A percentile compares a stretch with the other conserved stretches of the same genome.
phyloP scores from a whole-genome alignment of 2,113 vertebrate species.

The Dicaeum eximium region DNA sequence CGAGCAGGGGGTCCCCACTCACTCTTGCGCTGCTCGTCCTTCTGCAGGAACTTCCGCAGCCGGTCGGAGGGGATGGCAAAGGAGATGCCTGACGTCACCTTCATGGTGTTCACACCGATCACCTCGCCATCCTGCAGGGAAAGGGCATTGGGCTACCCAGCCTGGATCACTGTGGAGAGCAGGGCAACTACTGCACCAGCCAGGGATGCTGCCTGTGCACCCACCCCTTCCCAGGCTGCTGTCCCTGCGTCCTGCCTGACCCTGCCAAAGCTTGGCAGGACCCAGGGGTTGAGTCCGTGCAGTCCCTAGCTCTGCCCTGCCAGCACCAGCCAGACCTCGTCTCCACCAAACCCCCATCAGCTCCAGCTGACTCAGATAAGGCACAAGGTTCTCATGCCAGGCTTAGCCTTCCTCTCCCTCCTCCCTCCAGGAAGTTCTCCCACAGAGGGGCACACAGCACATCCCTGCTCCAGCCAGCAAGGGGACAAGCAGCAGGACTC shows the following conservation, averaged over 20 bases:
- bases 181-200: not conserved
- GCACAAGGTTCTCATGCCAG: not conserved
- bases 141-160: not conserved
- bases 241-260: not conserved
- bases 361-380: not conserved
- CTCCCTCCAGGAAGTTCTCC: not conserved
- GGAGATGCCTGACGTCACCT: slow-evolving; percentile 94
- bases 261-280: not conserved
- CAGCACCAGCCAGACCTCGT: rapidly evolving
- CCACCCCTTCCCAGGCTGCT: not conserved
- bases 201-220: rapidly evolving
- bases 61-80: slow-evolving; percentile 94
- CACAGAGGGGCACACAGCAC: rapidly evolving
- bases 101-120: slow-evolving; percentile 98
- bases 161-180: not conserved
- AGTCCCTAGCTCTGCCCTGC: not conserved
- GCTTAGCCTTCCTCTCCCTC: not conserved
- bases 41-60: slow-evolving; percentile 80
- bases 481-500: slow-evolving; percentile 56
- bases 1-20: not conserved
- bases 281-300: not conserved
- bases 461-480: rapidly evolving
- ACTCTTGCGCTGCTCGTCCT: slow-evolving; percentile 80
- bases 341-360: not conserved
- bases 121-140: slow-evolving; percentile 89